These are phyloP conservation scores for Dynastes hyllus DNA, from an alignment of 2,888 invertebrate genomes.

Conservation along the genomic window DNA sequence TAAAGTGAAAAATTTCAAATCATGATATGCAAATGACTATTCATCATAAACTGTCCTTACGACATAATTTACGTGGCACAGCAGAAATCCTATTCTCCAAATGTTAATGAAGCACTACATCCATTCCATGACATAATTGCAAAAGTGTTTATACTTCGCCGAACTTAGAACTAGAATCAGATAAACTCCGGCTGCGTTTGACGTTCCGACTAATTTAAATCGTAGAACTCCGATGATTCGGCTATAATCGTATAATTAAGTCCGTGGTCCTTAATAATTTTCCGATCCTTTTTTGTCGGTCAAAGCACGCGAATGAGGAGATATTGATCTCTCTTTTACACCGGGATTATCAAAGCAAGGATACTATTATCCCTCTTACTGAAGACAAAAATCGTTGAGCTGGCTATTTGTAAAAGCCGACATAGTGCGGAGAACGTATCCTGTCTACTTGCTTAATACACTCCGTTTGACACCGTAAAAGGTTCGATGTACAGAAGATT, in stretches of 20 bases:
- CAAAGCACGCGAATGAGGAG: constrained; percentile 31
- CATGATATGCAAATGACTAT: too few species aligned
- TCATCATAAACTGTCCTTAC: background rate
- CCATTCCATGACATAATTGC: background rate
- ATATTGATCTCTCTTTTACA: constrained; percentile 42
- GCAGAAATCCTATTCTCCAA: constrained; percentile 3
- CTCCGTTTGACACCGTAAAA: background rate
- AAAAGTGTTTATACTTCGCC: constrained; percentile 18
- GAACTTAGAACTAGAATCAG: constrained; percentile 4
- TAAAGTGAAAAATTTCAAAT: too few species aligned
- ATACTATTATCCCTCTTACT: constrained; percentile 33
- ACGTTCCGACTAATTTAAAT: constrained; percentile 41
- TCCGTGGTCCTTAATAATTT: constrained; percentile 30
- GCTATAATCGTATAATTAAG: constrained; percentile 34
- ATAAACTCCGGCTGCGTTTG: constrained; percentile 17
- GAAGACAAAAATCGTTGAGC: constrained; percentile 30
- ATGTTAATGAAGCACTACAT: background rate
- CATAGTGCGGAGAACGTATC: constrained; percentile 6
- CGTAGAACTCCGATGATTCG: constrained; percentile 15
- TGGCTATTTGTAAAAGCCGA: constrained; percentile 30
- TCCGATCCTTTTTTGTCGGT: constrained; percentile 11
- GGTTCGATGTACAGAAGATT: background rate
- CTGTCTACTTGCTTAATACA: constrained; percentile 17
- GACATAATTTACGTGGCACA: background rate
- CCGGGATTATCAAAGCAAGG: constrained; percentile 33